These are phyloP conservation scores for Pipa parva DNA, from an alignment of 2,113 vertebrate species.

Conservation along the genomic window DNA sequence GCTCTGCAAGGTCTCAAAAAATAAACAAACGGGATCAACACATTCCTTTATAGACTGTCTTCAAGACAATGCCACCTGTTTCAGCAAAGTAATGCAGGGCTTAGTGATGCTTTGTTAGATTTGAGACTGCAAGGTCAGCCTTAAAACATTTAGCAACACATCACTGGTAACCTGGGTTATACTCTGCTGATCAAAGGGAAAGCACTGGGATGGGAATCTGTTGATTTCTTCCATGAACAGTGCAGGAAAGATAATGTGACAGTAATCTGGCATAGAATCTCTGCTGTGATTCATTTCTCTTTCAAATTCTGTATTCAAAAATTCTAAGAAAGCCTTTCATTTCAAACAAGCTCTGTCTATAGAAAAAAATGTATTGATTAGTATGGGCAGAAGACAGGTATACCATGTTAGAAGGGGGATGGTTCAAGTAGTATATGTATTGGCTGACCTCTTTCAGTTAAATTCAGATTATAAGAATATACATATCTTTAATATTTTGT, in stretches of 20 bases:
- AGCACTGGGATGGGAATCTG: neutral
- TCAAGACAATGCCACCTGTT: neutral
- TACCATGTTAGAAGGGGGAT: no score
- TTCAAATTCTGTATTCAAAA: no score
- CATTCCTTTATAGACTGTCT: neutral
- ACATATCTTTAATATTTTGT: no score
- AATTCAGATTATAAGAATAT: no score
- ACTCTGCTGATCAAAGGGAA: neutral
- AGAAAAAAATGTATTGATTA: no score
- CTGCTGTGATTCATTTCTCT: no score
- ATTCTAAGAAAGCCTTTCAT: no score
- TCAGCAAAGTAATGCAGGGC: neutral
- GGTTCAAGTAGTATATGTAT: no score
- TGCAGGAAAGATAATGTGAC: neutral
- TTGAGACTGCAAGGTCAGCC: neutral
- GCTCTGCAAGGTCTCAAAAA: slow-evolving; percentile 4
- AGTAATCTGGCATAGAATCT: no score
- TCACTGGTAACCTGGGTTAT: neutral
- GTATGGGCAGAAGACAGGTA: no score
- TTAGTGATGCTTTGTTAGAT: slow-evolving; percentile 1
- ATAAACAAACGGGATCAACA: neutral
- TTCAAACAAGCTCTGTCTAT: no score
- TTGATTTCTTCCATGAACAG: neutral
- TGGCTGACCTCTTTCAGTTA: no score
- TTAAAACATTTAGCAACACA: slow-evolving; percentile 2